phyloP scores from a whole-genome alignment of 2,888 invertebrate species.

The Andricus curvator region DNA sequence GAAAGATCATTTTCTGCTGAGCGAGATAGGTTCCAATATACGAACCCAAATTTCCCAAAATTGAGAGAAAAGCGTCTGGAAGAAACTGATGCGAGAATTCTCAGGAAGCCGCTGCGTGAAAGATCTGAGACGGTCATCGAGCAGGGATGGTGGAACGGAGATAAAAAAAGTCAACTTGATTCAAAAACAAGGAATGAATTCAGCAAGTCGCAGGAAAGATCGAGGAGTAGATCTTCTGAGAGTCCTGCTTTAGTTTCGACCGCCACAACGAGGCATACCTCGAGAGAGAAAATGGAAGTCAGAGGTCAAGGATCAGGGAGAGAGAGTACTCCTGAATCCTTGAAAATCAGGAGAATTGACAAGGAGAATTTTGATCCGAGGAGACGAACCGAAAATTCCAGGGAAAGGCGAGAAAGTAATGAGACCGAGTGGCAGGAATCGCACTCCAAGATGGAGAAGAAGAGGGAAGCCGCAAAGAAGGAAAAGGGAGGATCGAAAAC shows the following conservation, averaged over 20 bases:
- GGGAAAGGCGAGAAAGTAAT: background rate
- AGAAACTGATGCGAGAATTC: background rate
- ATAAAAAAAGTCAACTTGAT: background rate
- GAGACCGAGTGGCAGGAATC: background rate
- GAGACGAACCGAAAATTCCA: constrained; percentile 51
- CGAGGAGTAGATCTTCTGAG: constrained; percentile 44
- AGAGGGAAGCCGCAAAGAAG: constrained; percentile 49
- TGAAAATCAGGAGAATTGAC: constrained; percentile 49
- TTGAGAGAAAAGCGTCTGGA: background rate
- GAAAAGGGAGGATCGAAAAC: constrained; percentile 41
- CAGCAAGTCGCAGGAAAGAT: constrained; percentile 50
- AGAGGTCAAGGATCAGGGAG: constrained; percentile 83
- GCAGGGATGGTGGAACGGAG: background rate
- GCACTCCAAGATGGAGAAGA: background rate
- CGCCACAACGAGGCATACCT: constrained; percentile 51
- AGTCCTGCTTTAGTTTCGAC: constrained; percentile 10
- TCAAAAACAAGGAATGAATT: constrained; percentile 49
- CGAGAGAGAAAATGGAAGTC: constrained; percentile 58
- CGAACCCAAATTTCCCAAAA: constrained; percentile 53
- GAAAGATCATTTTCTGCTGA: background rate
- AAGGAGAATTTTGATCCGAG: constrained; percentile 64
- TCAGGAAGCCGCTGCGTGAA: constrained; percentile 58
- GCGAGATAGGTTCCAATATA: constrained; percentile 28
- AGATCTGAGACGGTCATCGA: constrained; percentile 53
- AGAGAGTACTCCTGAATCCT: constrained; percentile 82